A percentile compares a stretch with the other conserved stretches of the same genome.
Evolutionary conservation across 1,140 invertebrate genomes (phyloP).

Genomic region (Anadara kagoshimensis): DNA sequence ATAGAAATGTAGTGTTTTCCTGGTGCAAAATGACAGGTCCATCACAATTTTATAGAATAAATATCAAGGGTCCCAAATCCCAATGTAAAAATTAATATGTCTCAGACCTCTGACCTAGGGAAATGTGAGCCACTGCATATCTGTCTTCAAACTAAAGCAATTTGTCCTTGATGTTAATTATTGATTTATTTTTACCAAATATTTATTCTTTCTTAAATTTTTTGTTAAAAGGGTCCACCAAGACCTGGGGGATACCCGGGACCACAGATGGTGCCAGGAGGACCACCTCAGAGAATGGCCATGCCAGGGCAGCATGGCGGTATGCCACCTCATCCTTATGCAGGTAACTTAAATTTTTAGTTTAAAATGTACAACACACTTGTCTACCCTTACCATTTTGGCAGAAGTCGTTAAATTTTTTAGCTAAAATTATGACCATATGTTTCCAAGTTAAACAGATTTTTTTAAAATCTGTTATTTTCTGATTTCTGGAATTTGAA

Average conservation of each 20-base stretch:
- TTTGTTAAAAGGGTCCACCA: constrained; percentile 31
- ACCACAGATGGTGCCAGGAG: constrained; percentile 40
- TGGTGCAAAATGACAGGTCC: not conserved
- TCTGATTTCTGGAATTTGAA: too few species aligned
- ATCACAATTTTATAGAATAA: not conserved
- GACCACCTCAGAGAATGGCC: constrained; percentile 34
- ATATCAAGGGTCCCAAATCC: not conserved
- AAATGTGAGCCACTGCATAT: not conserved
- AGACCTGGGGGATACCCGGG: constrained; percentile 42
- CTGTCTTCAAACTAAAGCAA: not conserved
- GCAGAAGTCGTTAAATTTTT: too few species aligned
- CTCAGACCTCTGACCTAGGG: not conserved
- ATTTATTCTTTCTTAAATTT: not conserved
- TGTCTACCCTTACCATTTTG: too few species aligned
- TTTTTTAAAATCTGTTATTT: too few species aligned
- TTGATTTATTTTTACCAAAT: not conserved
- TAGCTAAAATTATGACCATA: too few species aligned
- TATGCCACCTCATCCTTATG: constrained; percentile 44
- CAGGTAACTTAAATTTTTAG: not conserved
- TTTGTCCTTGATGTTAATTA: not conserved
- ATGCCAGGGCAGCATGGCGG: constrained; percentile 24
- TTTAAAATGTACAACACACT: not conserved
- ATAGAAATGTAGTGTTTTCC: not conserved
- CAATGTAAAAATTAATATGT: not conserved
- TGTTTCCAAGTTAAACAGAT: too few species aligned